A percentile compares a stretch with the other conserved stretches of the same genome.
Evolutionary conservation across 2,797 vertebrate species (phyloP).

Genomic region (Rhynchonycteris naso): DNA sequence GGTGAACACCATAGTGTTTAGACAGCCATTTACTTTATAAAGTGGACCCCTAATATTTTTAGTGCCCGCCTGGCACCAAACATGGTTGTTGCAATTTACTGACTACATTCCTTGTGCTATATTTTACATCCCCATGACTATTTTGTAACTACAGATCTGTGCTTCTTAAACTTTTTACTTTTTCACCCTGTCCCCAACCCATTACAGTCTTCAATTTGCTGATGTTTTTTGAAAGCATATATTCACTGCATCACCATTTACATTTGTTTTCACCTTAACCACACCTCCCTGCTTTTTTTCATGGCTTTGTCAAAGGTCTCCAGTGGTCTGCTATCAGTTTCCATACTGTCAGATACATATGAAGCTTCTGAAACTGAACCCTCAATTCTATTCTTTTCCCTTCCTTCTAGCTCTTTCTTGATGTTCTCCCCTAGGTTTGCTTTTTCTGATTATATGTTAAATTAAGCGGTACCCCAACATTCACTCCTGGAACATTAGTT

Average conservation of each 20-base stretch:
- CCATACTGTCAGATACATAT: neutral
- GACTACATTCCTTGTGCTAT: neutral
- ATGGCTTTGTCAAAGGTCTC: neutral
- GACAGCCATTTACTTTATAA: neutral
- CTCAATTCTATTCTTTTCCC: no score
- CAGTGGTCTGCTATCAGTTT: neutral
- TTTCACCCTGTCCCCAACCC: neutral
- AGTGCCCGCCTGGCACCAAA: neutral
- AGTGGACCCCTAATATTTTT: neutral
- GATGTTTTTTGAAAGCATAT: neutral
- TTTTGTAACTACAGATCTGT: neutral
- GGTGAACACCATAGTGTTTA: neutral
- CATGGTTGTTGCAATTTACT: neutral
- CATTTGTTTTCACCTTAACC: neutral
- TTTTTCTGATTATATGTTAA: neutral
- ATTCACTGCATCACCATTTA: neutral
- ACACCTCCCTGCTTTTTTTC: neutral
- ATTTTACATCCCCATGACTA: neutral
- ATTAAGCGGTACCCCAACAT: neutral
- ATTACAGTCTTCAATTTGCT: neutral
- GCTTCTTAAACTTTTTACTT: neutral
- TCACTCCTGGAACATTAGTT: neutral
- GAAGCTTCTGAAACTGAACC: neutral
- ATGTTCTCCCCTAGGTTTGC: rapidly evolving
- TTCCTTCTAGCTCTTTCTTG: neutral